phyloP scores from a whole-genome alignment of 1,140 invertebrate species.

The Rhizoglyphus robini region DNA sequence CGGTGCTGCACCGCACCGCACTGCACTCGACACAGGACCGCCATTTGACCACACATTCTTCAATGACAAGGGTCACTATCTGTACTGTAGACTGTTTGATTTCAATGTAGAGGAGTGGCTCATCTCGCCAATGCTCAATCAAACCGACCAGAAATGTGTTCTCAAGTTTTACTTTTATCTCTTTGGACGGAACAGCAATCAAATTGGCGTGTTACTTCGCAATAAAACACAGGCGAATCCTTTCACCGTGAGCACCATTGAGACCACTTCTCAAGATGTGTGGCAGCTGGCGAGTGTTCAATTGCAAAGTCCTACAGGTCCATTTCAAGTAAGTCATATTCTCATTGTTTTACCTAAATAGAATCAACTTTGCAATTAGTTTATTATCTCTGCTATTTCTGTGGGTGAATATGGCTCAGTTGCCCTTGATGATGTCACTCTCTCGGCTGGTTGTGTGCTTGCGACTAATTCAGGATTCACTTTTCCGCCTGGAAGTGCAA shows the following conservation, averaged over 20 bases:
- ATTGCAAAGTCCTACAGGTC: neutral
- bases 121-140: constrained; percentile 18
- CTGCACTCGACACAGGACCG: constrained; percentile 15
- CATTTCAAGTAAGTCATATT: neutral
- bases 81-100: constrained; percentile 1
- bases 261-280: constrained; percentile 17
- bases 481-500: neutral
- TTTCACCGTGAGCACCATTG: neutral
- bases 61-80: constrained; percentile 20
- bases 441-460: constrained; percentile 13
- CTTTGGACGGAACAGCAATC: constrained; percentile 30
- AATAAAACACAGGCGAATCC: neutral
- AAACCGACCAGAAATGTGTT: neutral
- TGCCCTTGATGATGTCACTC: constrained; percentile 27
- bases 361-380: too few species aligned
- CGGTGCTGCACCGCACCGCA: neutral
- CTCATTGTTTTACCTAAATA: too few species aligned
- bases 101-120: constrained; percentile 19
- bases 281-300: constrained; percentile 20
- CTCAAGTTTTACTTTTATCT: constrained; percentile 34
- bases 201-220: constrained; percentile 28
- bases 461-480: neutral
- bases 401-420: constrained; percentile 19
- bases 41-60: constrained; percentile 25
- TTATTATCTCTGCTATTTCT: constrained; percentile 23